Percentiles rank a stretch among this genome's conserved stretches.
phyloP scores from a whole-genome alignment of 2,888 invertebrate species.

The Hydrotaea diabolus region DNA sequence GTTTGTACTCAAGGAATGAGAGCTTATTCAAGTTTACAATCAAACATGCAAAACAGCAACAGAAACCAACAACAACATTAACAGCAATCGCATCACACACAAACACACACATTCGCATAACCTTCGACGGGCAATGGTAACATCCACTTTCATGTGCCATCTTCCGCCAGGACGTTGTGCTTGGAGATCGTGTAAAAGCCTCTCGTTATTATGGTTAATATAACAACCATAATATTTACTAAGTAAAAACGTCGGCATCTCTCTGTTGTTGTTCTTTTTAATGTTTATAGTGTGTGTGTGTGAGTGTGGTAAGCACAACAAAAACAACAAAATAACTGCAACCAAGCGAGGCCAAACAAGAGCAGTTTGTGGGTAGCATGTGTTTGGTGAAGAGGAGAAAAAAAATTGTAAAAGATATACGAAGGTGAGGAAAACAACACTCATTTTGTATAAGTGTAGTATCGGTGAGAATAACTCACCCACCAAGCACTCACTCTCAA shows the following conservation, averaged over 20 bases:
- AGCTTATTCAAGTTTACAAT: conserved; percentile 6
- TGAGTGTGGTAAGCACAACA: not conserved
- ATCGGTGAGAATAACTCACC: not conserved
- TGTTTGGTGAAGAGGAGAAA: not conserved
- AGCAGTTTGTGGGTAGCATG: conserved; percentile 5
- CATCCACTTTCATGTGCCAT: conserved; percentile 7
- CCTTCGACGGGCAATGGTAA: not conserved
- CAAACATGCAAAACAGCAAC: not conserved
- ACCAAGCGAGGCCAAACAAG: not conserved
- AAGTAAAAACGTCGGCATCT: conserved; percentile 24
- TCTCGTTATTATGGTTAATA: conserved; percentile 51
- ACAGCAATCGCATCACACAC: not conserved
- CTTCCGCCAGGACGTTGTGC: not conserved
- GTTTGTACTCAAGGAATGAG: not conserved
- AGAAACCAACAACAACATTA: not conserved
- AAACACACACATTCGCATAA: not conserved
- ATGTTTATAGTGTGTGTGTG: too few relatives aligned
- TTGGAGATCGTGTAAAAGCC: conserved; percentile 13
- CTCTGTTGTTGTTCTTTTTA: not conserved
- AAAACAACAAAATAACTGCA: not conserved
- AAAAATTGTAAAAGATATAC: not conserved
- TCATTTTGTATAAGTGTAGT: not conserved
- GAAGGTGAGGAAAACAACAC: conserved; percentile 14
- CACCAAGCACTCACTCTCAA: not conserved
- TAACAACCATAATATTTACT: conserved; percentile 54